phyloP scores from a whole-genome alignment of 2,113 vertebrate species.

The Lepus americanus region DNA sequence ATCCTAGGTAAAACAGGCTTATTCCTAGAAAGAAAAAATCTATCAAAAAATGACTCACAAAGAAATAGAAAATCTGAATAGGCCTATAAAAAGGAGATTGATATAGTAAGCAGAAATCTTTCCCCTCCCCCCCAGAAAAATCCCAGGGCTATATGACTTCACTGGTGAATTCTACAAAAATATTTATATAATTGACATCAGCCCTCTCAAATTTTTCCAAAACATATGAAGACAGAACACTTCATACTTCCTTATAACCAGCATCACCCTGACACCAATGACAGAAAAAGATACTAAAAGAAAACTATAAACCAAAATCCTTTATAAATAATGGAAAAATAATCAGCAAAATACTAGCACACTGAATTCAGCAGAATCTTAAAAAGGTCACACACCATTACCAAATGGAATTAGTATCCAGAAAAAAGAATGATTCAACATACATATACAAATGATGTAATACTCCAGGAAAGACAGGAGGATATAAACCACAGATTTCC shows the following conservation, averaged over 20 bases:
- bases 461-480: background rate
- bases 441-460: background rate
- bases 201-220: background rate
- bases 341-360: constrained; percentile 7
- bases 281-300: background rate
- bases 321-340: background rate
- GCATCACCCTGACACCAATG: background rate
- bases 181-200: background rate
- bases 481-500: background rate
- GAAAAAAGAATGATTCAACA: background rate
- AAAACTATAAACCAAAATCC: constrained; percentile 2
- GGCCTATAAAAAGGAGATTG: background rate
- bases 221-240: background rate
- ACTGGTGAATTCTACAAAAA: background rate
- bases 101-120: background rate
- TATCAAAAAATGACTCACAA: background rate
- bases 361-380: background rate
- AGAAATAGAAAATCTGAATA: constrained; percentile 8
- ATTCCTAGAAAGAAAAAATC: background rate
- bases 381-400: no score
- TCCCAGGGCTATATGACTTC: background rate
- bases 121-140: background rate
- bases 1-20: background rate
- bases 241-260: background rate
- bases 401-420: background rate